Evolutionary conservation across 2,113 vertebrate species (phyloP).

Genomic region (Leucopsar rothschildi): DNA sequence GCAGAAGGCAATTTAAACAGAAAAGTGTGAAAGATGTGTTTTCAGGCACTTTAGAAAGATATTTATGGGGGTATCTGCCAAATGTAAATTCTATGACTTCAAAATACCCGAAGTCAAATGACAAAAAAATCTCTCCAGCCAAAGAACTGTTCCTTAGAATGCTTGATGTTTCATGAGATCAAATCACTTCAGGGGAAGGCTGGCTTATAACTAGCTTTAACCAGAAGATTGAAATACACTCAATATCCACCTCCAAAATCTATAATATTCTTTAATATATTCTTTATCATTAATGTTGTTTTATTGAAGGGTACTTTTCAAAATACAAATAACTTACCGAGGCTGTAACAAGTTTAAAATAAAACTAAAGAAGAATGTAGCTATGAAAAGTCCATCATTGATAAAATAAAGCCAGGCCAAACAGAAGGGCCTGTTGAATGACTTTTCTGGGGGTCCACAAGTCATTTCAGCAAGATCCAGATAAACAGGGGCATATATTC

Average conservation of each 20-base stretch:
- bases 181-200: not conserved
- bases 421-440: not conserved
- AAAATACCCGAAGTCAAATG: not conserved
- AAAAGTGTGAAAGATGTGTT: not conserved
- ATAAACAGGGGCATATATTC: not conserved
- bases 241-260: not conserved
- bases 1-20: not conserved
- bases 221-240: not conserved
- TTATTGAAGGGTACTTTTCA: not conserved
- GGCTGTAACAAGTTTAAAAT: not conserved
- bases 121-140: not conserved
- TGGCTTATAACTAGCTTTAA: not conserved
- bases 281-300: not conserved
- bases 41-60: not conserved
- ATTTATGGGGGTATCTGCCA: not conserved
- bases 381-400: not conserved
- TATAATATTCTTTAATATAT: not conserved
- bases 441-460: not conserved
- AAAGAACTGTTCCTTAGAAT: not conserved
- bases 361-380: not conserved
- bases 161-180: not conserved
- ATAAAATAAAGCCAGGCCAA: not conserved
- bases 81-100: not conserved
- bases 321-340: not conserved
- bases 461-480: not conserved